Evolutionary conservation across 1,140 invertebrate species (phyloP), one percentile per base, ranked within the genome.

Genomic region (Neodiprion pinetum): DNA sequence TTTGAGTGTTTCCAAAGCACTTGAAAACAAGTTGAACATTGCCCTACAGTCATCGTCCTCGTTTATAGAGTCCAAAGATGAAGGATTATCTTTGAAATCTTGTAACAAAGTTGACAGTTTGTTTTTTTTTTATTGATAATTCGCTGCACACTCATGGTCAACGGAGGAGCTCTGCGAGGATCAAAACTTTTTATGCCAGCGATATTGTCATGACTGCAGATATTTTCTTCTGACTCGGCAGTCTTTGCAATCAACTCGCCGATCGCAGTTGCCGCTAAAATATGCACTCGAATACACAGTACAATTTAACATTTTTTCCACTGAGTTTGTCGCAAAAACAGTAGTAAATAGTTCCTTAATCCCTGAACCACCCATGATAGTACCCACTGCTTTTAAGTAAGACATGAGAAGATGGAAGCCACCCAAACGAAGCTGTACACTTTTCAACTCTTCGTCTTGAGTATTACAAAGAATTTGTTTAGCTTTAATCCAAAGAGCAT

Each of bases 231-330:
- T 11, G 10, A 11, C n/a, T 10, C n/a, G 10, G 50, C 49, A 72
- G 66, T 68, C 65, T 75, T 77, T 69, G 80, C 79, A 74, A 86
- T 81, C 72, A 77, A 80, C 61, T 74, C 79, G 53, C 74, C 61
- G 61, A 84, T 71, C 68, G 75, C 76, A 65, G 47, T 61, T 14
- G 74, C 71, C 66, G 77, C 49, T n/a, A 83, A 69, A 8, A 76
- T 66, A 75, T 84, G 81, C 48, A 67, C 81, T 73, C 79, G 81
- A 72, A 74, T 85, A 85, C 53, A 84, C 77, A 76, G 88, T 81
- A 47, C 84, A 81, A 53, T 71, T 72, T 66, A 89, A 53, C 80
- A 88, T 87, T 73, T 86, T 82, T 40, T 74, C 74, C 23, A 85
- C 80, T 48, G 81, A 76, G 49, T 79, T 78, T 71, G 74, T 7